Percentiles rank a stretch among this genome's conserved stretches.
phyloP scores from a whole-genome alignment of 2,797 vertebrate species.

The Anguilla megastoma region DNA sequence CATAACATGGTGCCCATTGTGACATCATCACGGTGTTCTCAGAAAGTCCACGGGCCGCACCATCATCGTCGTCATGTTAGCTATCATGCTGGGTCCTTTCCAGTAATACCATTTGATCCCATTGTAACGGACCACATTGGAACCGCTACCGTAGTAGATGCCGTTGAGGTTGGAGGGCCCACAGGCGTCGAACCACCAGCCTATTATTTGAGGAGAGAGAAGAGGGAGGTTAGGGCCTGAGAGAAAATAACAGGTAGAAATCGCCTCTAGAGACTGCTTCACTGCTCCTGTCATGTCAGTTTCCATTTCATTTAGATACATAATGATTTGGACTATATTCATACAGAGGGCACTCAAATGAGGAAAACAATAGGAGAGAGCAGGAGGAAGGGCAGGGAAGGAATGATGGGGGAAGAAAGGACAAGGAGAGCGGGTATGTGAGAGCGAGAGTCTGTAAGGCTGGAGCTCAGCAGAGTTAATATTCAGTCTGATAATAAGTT shows the following conservation, averaged over 20 bases:
- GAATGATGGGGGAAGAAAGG: constrained; percentile 3
- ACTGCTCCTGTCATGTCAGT: background rate
- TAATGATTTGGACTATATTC: background rate
- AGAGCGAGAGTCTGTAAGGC: background rate
- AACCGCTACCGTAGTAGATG: constrained; percentile 73
- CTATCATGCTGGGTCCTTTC: constrained; percentile 78
- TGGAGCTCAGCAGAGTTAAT: background rate
- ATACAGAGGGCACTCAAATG: background rate
- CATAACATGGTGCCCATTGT: constrained; percentile 8
- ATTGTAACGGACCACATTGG: constrained; percentile 74
- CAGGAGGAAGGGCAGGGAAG: constrained; percentile 38
- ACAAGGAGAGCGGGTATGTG: background rate
- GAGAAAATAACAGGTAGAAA: background rate
- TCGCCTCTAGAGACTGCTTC: background rate
- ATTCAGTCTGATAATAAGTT: background rate
- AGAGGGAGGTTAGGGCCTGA: constrained; percentile 35
- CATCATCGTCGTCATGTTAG: constrained; percentile 78
- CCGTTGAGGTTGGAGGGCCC: constrained; percentile 83
- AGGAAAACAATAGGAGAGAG: background rate
- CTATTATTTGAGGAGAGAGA: constrained; percentile 46
- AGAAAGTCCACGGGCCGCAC: constrained; percentile 75
- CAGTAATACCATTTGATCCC: constrained; percentile 87
- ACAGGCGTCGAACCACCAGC: constrained; percentile 81
- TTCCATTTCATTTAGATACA: background rate
- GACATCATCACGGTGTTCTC: constrained; percentile 37